phyloP scores from a whole-genome alignment of 2,888 invertebrate species.

The Agrilus mali region DNA sequence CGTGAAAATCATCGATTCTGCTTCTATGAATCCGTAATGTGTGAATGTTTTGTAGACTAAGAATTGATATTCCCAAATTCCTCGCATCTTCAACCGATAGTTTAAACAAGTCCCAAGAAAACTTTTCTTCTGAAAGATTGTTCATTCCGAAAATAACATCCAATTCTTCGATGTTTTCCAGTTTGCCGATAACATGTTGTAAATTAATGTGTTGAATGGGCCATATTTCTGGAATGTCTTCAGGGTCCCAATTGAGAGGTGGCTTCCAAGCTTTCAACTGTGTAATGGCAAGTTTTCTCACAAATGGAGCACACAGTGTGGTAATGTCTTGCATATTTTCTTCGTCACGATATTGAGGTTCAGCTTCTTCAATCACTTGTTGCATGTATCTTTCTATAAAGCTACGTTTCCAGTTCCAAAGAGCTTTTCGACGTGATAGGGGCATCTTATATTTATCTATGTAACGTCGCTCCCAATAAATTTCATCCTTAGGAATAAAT shows the following conservation, averaged over 20 bases:
- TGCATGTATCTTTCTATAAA: conserved; percentile 30
- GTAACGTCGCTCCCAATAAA: conserved; percentile 52
- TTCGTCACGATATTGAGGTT: conserved; percentile 31
- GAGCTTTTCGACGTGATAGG: conserved; percentile 17
- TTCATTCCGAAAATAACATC: conserved; percentile 35
- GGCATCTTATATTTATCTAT: conserved; percentile 23
- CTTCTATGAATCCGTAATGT: conserved; percentile 47
- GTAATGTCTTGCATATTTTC: conserved; percentile 25
- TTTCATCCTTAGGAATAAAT: conserved; percentile 36
- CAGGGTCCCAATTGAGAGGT: conserved; percentile 31
- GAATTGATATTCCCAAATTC: conserved; percentile 36
- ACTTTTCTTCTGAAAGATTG: conserved; percentile 31
- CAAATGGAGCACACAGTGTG: conserved; percentile 35
- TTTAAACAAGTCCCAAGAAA: conserved; percentile 46
- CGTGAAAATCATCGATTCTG: conserved; percentile 44
- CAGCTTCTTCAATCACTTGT: conserved; percentile 27
- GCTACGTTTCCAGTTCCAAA: conserved; percentile 31
- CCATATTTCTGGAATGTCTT: conserved; percentile 30
- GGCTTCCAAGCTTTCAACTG: conserved; percentile 43
- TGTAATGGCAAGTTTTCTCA: conserved; percentile 37
- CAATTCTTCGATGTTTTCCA: conserved; percentile 42
- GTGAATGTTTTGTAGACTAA: conserved; percentile 34
- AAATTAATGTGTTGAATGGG: conserved; percentile 46
- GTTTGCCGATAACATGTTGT: conserved; percentile 37
- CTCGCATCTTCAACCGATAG: conserved; percentile 46